These are phyloP conservation scores for Vespertilio murinus DNA, from an alignment of 2,797 vertebrate species.

Conservation along the genomic window DNA sequence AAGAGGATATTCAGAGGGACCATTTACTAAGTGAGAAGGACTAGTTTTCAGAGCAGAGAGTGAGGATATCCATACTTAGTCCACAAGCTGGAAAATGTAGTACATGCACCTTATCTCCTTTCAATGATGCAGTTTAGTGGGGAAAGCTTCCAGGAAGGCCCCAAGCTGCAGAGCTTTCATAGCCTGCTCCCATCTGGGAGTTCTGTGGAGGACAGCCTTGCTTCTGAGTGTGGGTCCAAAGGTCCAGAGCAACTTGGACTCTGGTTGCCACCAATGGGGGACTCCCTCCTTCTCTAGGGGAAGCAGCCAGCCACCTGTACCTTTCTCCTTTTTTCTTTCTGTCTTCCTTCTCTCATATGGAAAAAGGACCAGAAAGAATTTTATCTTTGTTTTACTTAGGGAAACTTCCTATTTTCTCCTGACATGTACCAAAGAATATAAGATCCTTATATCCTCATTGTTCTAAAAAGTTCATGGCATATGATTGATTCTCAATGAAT, in stretches of 20 bases:
- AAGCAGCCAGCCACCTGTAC: background rate
- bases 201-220: background rate
- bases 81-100: background rate
- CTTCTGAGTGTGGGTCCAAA: background rate
- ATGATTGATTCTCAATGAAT: background rate
- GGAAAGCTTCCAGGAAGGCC: background rate
- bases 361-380: background rate
- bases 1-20: background rate
- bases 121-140: background rate
- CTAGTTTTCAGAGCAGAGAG: background rate
- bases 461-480: background rate
- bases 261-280: fast-evolving
- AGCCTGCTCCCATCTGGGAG: background rate
- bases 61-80: background rate
- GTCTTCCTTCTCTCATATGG: background rate
- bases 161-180: background rate
- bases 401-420: background rate
- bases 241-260: background rate
- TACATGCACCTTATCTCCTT: fast-evolving
- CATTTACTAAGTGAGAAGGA: background rate
- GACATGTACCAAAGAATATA: background rate
- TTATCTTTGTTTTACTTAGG: background rate
- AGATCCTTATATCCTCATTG: background rate
- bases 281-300: background rate
- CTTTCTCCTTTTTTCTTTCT: background rate